Evolutionary conservation across 1,140 invertebrate genomes (phyloP), one percentile per base, ranked within the genome.

Genomic region (Heliconius himera): DNA sequence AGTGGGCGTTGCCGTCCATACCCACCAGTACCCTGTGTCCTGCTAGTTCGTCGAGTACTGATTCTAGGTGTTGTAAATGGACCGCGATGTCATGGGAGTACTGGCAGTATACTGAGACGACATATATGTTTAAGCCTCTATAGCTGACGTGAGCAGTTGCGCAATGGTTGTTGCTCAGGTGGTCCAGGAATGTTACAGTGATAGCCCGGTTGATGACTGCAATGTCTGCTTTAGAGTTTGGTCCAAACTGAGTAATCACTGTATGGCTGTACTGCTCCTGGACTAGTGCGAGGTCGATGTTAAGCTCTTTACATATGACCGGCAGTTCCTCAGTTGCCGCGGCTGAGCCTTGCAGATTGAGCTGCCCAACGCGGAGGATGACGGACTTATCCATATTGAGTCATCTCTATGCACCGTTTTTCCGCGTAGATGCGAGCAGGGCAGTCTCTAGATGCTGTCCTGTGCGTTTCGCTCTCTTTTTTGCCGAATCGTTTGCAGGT

Each of bases 31-130:
- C 20, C 0, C 2, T 18, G 4, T 76, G 20, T 2, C 79, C 79
- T 8, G 41, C 22, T 3, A 76, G 49, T 16, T 13, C 3, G 8
- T 71, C 49, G 1, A 80, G 29, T 3, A 76, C 78, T 1, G 1
- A 56, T 1, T n/a, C n/a, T 0, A 84, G 75, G 41, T 78, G 76
- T 3, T 76, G 51, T 16, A 85, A 33, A 66, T 84, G 83, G 0
- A 29, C 20, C 8, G 72, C 73, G 13, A 81, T 82, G 20, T 79
- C 75, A 4, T 84, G 60, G 5, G 76, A 76, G 71, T 83, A 83
- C 41, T 85, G 79, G 46, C 78, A 85, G 49, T 85, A 85, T 1
- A 79, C 79, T 1, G 79, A 82, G 1, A 81, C 29, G 6, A 84
- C n/a, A 36, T 79, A 56, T 2, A 81, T 13, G 56, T 9, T 38